Conservation (phyloP, 2,888 invertebrate species). For the Abscondita cerata region DNA sequence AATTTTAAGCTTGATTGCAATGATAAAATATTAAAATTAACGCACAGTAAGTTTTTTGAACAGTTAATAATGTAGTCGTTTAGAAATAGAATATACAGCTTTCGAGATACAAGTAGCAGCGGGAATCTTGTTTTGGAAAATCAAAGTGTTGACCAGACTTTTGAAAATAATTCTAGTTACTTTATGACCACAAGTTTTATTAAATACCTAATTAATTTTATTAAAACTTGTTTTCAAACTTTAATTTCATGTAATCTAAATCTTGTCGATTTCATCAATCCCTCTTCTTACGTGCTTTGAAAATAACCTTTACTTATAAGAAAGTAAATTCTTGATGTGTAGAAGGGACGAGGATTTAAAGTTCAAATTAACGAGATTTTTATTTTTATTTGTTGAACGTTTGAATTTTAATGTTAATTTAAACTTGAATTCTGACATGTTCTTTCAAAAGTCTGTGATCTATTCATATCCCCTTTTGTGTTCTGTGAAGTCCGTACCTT, state of each 20-base stretch:
- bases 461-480: constrained; percentile 42
- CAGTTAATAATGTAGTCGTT: constrained; percentile 12
- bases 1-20: constrained; percentile 11
- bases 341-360: neutral
- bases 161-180: constrained; percentile 12
- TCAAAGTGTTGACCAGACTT: constrained; percentile 9
- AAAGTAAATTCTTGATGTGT: too few species aligned
- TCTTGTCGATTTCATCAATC: constrained; percentile 12
- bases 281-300: neutral
- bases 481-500: constrained; percentile 41
- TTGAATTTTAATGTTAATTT: constrained; percentile 41
- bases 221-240: constrained; percentile 16
- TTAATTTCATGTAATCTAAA: constrained; percentile 12
- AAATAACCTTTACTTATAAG: too few species aligned
- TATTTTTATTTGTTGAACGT: constrained; percentile 18
- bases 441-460: constrained; percentile 32
- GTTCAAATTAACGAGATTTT: constrained; percentile 18
- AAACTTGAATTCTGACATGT: constrained; percentile 39
- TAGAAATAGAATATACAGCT: constrained; percentile 3
- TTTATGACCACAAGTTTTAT: constrained; percentile 10
- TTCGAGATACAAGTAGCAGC: constrained; percentile 2
- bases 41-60: constrained; percentile 1
- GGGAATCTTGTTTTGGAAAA: constrained; percentile 17
- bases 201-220: constrained; percentile 15
- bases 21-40: constrained; percentile 12